These are phyloP conservation scores for Drosophila asahinai DNA, from an alignment of 1,140 invertebrate species.

Conservation along the genomic window DNA sequence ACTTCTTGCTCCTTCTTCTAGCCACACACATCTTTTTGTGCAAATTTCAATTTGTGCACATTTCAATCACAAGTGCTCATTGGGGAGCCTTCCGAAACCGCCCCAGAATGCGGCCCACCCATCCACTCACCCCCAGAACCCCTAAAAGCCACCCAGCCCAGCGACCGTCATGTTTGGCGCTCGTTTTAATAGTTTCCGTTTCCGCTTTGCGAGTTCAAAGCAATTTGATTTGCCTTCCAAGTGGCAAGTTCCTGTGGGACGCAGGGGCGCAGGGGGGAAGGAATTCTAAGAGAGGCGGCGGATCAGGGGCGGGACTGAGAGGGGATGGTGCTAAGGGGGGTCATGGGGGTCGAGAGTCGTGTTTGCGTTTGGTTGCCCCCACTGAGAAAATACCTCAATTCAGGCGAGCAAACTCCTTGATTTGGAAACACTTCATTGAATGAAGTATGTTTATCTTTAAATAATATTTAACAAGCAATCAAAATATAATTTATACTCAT, in stretches of 20 bases:
- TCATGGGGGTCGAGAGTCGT: conserved; percentile 45
- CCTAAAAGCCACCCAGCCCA: conserved; percentile 14
- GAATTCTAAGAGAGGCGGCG: conserved; percentile 1
- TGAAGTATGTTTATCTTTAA: conserved; percentile 6
- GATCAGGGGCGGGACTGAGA: conserved; percentile 6
- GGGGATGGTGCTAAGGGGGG: neutral
- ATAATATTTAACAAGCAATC: conserved; percentile 3
- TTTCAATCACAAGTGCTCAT: conserved; percentile 77
- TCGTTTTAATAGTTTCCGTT: conserved; percentile 83
- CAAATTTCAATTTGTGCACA: conserved; percentile 82
- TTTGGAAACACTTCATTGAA: conserved; percentile 8
- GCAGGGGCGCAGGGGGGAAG: neutral
- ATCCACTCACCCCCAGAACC: neutral
- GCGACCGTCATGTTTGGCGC: conserved; percentile 62
- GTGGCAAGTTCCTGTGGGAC: conserved; percentile 70
- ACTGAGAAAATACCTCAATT: conserved; percentile 32
- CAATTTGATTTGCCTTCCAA: conserved; percentile 77
- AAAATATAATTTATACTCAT: too few relatives aligned
- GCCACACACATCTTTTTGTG: conserved; percentile 40
- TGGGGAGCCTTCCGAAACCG: conserved; percentile 42
- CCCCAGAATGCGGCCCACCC: conserved; percentile 9
- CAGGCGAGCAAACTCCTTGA: conserved; percentile 12
- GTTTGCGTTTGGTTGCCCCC: conserved; percentile 66
- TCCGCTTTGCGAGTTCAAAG: conserved; percentile 78
- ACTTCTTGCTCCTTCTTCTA: conserved; percentile 12